A percentile compares a stretch with the other conserved stretches of the same genome.
phyloP scores from a whole-genome alignment of 2,113 vertebrate species.

The Notiomystis cincta region DNA sequence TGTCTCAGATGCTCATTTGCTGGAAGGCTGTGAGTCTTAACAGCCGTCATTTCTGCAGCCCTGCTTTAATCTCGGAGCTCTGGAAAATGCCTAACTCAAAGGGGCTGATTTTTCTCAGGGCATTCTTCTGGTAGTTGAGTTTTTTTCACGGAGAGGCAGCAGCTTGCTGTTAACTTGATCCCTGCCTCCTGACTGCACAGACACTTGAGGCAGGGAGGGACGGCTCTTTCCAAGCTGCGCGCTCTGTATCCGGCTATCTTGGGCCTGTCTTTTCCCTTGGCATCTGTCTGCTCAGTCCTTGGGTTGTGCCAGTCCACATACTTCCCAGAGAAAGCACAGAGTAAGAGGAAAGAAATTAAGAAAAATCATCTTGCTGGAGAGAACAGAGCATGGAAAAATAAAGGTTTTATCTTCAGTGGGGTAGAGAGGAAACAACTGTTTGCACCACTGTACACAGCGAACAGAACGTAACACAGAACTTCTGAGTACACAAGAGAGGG shows the following conservation, averaged over 20 bases:
- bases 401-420: neutral
- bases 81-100: neutral
- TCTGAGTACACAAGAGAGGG: neutral
- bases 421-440: neutral
- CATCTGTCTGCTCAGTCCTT: neutral
- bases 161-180: neutral
- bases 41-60: neutral
- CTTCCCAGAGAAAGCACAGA: neutral
- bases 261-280: neutral
- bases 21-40: neutral
- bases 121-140: neutral
- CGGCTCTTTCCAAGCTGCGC: neutral
- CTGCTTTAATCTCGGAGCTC: neutral
- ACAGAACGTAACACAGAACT: neutral
- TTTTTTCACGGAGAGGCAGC: neutral
- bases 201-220: neutral
- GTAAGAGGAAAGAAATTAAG: neutral
- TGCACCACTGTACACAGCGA: rapidly evolving
- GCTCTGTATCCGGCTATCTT: neutral
- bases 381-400: neutral
- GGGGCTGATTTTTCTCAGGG: neutral
- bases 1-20: neutral
- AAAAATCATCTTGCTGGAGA: neutral
- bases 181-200: neutral
- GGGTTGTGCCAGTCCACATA: neutral